Conservation (phyloP, 2,888 invertebrate species). For the Diloba caeruleocephala region DNA sequence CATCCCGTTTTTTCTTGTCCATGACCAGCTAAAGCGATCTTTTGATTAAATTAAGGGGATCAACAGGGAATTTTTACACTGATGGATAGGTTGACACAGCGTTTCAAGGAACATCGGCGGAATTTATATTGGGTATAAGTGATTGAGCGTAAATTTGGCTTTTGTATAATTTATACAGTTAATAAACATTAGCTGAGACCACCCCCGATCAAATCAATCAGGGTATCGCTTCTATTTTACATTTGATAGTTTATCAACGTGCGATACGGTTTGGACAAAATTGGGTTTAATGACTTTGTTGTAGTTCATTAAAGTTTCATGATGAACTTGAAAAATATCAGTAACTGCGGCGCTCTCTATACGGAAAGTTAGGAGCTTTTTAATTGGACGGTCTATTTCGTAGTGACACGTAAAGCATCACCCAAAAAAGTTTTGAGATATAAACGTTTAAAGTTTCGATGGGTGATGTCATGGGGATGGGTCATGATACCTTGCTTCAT, state of each 20-base stretch:
- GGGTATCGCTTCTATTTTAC: slow-evolving; percentile 42
- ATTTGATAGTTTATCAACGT: slow-evolving; percentile 28
- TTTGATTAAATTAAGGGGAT: slow-evolving; percentile 89
- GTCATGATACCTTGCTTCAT: no score
- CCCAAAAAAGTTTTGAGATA: no score
- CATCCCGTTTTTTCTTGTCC: slow-evolving; percentile 85
- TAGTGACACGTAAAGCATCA: no score
- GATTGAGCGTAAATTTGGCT: slow-evolving; percentile 81
- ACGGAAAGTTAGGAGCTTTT: no score
- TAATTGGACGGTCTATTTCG: no score
- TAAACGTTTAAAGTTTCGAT: no score
- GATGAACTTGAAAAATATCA: no score
- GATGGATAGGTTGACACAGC: slow-evolving; percentile 88
- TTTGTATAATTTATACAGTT: slow-evolving; percentile 81
- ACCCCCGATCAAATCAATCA: slow-evolving; percentile 65
- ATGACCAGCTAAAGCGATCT: slow-evolving; percentile 85
- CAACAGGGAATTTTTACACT: slow-evolving; percentile 87
- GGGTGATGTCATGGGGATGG: no score
- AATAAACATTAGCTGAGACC: slow-evolving; percentile 75
- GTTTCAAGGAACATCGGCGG: slow-evolving; percentile 81
- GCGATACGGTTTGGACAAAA: neutral
- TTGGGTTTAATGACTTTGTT: neutral
- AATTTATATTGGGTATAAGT: slow-evolving; percentile 87
- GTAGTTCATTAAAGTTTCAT: neutral
- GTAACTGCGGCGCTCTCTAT: no score